Evolutionary conservation across 2,888 invertebrate species (phyloP).

Genomic region (Uloborus plumipes): DNA sequence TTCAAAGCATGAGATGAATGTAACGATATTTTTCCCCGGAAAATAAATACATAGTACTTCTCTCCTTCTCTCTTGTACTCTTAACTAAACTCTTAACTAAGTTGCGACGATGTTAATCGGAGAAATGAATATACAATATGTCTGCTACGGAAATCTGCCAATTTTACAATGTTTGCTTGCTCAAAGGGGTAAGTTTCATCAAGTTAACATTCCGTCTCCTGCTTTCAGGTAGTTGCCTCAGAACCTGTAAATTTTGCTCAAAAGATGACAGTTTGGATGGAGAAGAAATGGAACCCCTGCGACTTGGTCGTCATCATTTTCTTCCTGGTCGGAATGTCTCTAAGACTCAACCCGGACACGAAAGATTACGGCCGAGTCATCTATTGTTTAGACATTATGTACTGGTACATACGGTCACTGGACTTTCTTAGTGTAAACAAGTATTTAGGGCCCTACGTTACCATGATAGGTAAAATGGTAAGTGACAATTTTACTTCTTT

Average conservation of each 20-base stretch:
- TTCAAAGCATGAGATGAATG: too few species aligned
- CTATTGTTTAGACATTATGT: constrained; percentile 93
- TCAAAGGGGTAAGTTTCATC: too few species aligned
- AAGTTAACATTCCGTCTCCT: too few species aligned
- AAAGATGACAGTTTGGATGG: constrained; percentile 93
- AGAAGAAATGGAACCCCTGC: constrained; percentile 96
- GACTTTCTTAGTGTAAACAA: constrained; percentile 97
- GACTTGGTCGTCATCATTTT: constrained; percentile 91
- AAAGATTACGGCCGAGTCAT: constrained; percentile 83
- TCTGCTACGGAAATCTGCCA: too few species aligned
- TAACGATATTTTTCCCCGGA: too few species aligned
- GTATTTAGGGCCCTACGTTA: constrained; percentile 93
- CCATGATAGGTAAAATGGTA: constrained; percentile 99
- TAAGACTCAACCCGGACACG: constrained; percentile 80
- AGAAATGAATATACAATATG: too few species aligned
- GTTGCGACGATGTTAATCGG: too few species aligned
- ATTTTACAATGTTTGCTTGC: too few species aligned
- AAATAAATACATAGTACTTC: too few species aligned
- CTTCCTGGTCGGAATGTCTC: constrained; percentile 85
- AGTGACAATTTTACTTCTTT: constrained; percentile 73
- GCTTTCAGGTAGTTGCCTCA: constrained; percentile 70
- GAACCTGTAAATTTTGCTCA: constrained; percentile 76
- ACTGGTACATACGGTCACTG: constrained; percentile 87
- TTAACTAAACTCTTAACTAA: too few species aligned
- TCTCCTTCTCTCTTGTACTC: too few species aligned